phyloP scores from a whole-genome alignment of 2,797 vertebrate species.

The Lacerta viridis region DNA sequence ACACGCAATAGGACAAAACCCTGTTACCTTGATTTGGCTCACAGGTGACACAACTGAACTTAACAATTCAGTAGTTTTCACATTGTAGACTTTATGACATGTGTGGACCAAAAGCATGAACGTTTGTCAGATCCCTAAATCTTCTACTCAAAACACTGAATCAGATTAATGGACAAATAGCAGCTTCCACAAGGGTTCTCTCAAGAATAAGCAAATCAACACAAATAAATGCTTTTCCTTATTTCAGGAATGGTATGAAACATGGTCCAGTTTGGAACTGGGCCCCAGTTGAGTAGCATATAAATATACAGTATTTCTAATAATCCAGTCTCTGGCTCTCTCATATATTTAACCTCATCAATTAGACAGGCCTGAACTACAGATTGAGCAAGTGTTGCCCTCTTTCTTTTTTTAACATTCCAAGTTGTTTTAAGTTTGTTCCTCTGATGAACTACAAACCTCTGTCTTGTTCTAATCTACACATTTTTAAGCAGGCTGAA shows the following conservation, averaged over 20 bases:
- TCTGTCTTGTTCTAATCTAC: not conserved
- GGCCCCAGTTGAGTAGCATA: not conserved
- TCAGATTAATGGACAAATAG: not conserved
- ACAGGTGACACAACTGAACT: too few relatives aligned
- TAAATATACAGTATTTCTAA: not conserved
- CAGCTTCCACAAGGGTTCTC: not conserved
- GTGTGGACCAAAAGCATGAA: not conserved
- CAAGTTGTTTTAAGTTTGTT: not conserved
- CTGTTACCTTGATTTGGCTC: too few relatives aligned
- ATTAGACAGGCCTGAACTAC: not conserved
- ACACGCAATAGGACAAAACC: too few relatives aligned
- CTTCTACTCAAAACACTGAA: not conserved
- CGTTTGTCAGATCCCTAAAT: not conserved
- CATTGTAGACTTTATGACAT: not conserved
- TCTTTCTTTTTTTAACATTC: not conserved
- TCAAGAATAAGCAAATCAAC: not conserved
- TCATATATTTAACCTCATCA: not conserved
- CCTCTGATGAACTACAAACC: not conserved
- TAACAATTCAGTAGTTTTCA: too few relatives aligned
- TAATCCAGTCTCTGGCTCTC: not conserved
- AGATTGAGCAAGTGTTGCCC: not conserved
- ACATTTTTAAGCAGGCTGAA: not conserved
- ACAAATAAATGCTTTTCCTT: not conserved
- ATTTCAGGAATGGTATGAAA: not conserved
- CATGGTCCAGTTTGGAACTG: too few relatives aligned